Percentiles rank a stretch among this genome's conserved stretches.
Conservation (phyloP, 37 sponge, comb jelly and placozoan genomes). For the Crambe crambe region DNA sequence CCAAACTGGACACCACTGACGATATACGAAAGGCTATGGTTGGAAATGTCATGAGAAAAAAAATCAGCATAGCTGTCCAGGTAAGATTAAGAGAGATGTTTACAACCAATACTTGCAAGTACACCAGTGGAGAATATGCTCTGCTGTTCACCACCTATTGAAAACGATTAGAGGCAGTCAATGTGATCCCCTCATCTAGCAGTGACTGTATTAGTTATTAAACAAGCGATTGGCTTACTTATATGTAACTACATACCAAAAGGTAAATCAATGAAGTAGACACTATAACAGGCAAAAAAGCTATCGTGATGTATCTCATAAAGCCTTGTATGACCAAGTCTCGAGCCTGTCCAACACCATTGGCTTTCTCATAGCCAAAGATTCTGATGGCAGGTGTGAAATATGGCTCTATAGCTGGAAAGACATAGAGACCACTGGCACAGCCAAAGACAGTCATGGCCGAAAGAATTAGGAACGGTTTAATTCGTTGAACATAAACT, state of each 20-base stretch:
- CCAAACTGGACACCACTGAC: slow-evolving; percentile 64
- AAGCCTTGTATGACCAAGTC: slow-evolving; percentile 89
- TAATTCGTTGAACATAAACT: slow-evolving; percentile 59
- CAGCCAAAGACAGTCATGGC: slow-evolving; percentile 87
- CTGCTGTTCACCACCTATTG: slow-evolving; percentile 44
- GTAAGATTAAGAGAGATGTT: slow-evolving; percentile 86
- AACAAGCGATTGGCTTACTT: too few relatives aligned
- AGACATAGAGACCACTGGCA: slow-evolving; percentile 93
- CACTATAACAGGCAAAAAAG: slow-evolving; percentile 61
- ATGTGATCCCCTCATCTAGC: too few relatives aligned
- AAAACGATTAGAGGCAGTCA: not conserved
- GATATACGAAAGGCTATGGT: slow-evolving; percentile 59
- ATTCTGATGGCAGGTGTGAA: slow-evolving; percentile 63
- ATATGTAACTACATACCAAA: slow-evolving; percentile 42
- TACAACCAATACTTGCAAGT: slow-evolving; percentile 54
- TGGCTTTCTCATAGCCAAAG: slow-evolving; percentile 62
- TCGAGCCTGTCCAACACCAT: slow-evolving; percentile 69
- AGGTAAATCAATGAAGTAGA: slow-evolving; percentile 80
- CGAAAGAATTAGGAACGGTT: slow-evolving; percentile 70
- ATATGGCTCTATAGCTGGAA: slow-evolving; percentile 79
- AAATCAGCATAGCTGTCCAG: slow-evolving; percentile 80
- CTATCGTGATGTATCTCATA: slow-evolving; percentile 52
- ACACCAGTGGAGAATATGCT: slow-evolving; percentile 29
- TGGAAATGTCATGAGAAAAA: slow-evolving; percentile 71
- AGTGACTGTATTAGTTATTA: too few relatives aligned